Conservation (phyloP, 2,797 vertebrate species). For the Sebastes kiyomatsui region DNA sequence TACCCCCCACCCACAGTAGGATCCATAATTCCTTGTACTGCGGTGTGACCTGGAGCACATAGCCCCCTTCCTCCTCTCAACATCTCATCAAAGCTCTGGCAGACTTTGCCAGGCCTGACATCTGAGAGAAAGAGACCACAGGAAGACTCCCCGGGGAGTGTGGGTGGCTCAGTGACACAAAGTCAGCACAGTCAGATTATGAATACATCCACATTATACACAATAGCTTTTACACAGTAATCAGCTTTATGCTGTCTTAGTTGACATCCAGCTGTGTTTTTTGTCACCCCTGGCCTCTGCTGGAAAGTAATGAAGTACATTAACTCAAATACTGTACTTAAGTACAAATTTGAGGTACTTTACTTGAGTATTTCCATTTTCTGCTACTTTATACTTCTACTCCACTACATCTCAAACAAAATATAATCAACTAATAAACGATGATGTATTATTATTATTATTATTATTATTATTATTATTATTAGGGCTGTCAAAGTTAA, state of each 20-base stretch:
- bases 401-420: too few relatives aligned
- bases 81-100: conserved; percentile 72
- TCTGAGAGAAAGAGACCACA: conserved; percentile 56
- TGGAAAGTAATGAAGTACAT: too few relatives aligned
- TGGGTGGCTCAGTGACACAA: conserved; percentile 57
- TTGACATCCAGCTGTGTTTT: conserved; percentile 16
- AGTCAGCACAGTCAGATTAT: conserved; percentile 46
- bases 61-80: conserved; percentile 52
- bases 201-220: conserved; percentile 50
- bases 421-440: too few relatives aligned
- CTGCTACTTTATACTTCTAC: too few relatives aligned
- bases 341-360: too few relatives aligned
- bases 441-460: too few relatives aligned
- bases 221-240: conserved; percentile 26
- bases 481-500: too few relatives aligned
- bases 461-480: too few relatives aligned
- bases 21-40: conserved; percentile 65
- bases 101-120: conserved; percentile 60
- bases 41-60: conserved; percentile 66
- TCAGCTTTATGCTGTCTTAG: conserved; percentile 12
- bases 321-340: too few relatives aligned
- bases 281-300: not conserved
- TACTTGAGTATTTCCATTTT: too few relatives aligned
- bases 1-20: conserved; percentile 6
- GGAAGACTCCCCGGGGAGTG: conserved; percentile 52